A percentile compares a stretch with the other conserved stretches of the same genome.
Evolutionary conservation across 1,140 invertebrate species (phyloP).

Genomic region (Paracyclopina nana): DNA sequence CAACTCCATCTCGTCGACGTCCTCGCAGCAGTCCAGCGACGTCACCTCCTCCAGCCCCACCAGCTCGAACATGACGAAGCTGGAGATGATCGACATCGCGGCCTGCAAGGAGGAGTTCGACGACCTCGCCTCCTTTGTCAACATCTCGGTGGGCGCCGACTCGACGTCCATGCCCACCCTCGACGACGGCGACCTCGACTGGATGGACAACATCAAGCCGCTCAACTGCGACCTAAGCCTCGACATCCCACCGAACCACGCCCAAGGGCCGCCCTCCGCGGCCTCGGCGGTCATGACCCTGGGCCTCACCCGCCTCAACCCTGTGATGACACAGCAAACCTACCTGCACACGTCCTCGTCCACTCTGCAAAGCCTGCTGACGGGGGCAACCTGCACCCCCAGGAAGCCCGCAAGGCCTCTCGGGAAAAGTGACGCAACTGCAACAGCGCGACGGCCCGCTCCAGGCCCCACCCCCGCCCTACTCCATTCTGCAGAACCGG

Average conservation of each 20-base stretch:
- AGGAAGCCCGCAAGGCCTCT: neutral
- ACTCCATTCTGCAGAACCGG: slow-evolving; percentile 10
- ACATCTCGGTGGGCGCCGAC: slow-evolving; percentile 13
- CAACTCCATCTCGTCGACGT: neutral
- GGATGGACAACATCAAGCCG: slow-evolving; percentile 16
- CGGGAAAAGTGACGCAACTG: slow-evolving; percentile 9
- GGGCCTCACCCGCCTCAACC: neutral
- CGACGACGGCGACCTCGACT: slow-evolving; percentile 8
- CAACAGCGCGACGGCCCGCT: slow-evolving; percentile 5
- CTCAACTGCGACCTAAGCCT: neutral
- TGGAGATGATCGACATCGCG: slow-evolving; percentile 9
- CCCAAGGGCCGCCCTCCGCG: neutral
- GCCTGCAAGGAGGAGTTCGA: slow-evolving; percentile 13
- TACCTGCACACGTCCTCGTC: neutral
- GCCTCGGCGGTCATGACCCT: neutral
- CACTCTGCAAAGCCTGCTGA: slow-evolving; percentile 11
- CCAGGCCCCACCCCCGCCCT: neutral
- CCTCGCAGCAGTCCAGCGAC: slow-evolving; percentile 3
- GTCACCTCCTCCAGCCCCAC: slow-evolving; percentile 12
- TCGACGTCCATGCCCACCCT: slow-evolving; percentile 5
- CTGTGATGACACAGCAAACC: neutral
- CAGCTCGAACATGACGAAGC: neutral
- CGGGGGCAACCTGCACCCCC: neutral
- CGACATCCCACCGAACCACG: neutral
- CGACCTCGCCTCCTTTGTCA: slow-evolving; percentile 12